These are phyloP conservation scores for Meles meles DNA, from an alignment of 2,113 vertebrate genomes.

Conservation along the genomic window DNA sequence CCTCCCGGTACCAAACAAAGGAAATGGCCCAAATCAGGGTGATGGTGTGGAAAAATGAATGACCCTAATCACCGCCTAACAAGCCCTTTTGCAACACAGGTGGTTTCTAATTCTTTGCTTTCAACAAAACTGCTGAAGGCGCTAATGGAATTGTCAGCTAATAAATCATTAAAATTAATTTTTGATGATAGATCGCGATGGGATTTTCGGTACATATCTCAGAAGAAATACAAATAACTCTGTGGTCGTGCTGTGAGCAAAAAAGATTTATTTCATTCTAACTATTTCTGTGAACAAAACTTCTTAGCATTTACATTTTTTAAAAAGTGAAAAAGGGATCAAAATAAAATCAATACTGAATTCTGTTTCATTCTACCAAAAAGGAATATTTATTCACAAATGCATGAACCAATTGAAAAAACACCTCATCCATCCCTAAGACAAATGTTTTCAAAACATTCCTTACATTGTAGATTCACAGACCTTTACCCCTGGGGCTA, in stretches of 20 bases:
- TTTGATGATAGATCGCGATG: not conserved
- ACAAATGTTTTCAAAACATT: not conserved
- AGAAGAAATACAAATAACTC: constrained; percentile 13
- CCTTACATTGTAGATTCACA: too few species aligned
- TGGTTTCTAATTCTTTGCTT: constrained; percentile 15
- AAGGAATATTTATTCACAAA: constrained; percentile 24
- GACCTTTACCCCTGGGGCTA: too few species aligned
- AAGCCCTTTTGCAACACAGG: not conserved
- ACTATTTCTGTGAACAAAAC: not conserved
- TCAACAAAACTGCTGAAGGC: constrained; percentile 19
- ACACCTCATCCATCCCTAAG: not conserved
- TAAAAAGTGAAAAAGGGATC: not conserved
- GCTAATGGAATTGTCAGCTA: constrained; percentile 29
- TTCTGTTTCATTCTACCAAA: not conserved
- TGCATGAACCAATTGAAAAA: constrained; percentile 5
- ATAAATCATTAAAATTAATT: constrained; percentile 44
- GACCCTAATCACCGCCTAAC: constrained; percentile 3
- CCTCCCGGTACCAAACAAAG: not conserved
- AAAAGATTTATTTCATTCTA: not conserved
- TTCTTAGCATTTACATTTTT: not conserved
- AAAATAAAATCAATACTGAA: not conserved
- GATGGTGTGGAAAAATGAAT: constrained; percentile 12
- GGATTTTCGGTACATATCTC: not conserved
- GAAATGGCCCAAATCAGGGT: not conserved
- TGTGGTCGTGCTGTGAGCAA: not conserved